phyloP scores from a whole-genome alignment of 2,888 invertebrate species.

The Tetramorium bicarinatum region DNA sequence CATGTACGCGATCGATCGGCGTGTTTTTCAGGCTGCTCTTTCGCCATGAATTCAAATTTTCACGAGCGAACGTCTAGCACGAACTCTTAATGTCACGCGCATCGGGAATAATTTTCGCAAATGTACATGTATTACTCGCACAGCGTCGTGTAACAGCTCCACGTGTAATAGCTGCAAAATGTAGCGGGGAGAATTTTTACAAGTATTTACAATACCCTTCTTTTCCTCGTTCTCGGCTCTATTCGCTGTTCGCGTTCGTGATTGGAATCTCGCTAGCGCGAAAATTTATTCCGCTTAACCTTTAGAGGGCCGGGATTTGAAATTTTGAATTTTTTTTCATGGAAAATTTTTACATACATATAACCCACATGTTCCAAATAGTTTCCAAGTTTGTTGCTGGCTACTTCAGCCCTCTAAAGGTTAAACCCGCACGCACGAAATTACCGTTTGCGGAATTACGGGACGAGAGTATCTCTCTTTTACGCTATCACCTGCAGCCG shows the following conservation, averaged over 20 bases:
- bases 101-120: constrained; percentile 13
- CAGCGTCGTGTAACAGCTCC: not conserved
- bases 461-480: not conserved
- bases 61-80: constrained; percentile 32
- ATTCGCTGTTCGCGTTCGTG: not conserved
- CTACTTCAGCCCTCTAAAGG: too few relatives aligned
- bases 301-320: too few relatives aligned
- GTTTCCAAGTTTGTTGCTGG: too few relatives aligned
- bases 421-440: not conserved
- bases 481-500: too few relatives aligned
- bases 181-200: not conserved
- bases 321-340: too few relatives aligned
- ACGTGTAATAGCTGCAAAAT: not conserved
- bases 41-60: constrained; percentile 55
- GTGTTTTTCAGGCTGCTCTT: constrained; percentile 64
- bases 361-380: too few relatives aligned
- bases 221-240: not conserved
- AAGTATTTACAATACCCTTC: not conserved
- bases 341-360: too few relatives aligned
- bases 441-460: not conserved
- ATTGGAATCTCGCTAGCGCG: not conserved
- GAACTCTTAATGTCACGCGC: constrained; percentile 17
- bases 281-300: not conserved
- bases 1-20: constrained; percentile 68
- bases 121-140: not conserved